These are phyloP conservation scores for Choreutis nemorana DNA, from an alignment of 2,888 invertebrate species.

Conservation along the genomic window DNA sequence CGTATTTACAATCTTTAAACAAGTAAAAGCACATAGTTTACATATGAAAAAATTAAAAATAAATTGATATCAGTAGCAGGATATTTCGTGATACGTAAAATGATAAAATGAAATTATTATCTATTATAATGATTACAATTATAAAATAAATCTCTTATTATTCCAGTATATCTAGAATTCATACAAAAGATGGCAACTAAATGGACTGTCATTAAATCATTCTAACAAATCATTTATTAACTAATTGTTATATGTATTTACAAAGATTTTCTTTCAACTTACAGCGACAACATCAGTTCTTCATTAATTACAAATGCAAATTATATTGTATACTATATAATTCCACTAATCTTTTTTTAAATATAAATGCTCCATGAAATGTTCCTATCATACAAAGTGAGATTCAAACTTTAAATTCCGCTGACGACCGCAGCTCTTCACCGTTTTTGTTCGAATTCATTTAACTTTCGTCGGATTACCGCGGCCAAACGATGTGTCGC, in stretches of 20 bases:
- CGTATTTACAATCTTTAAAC: constrained; percentile 65
- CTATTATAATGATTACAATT: constrained; percentile 20
- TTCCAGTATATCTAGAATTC: constrained; percentile 21
- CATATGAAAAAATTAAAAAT: constrained; percentile 35
- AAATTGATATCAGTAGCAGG: constrained; percentile 25
- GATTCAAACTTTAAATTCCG: no score
- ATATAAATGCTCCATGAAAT: constrained; percentile 43
- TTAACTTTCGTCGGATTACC: no score
- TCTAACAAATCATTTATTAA: constrained; percentile 25
- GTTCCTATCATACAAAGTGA: constrained; percentile 23
- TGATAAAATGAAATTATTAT: constrained; percentile 27
- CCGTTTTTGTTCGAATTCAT: no score
- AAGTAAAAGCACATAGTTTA: constrained; percentile 64
- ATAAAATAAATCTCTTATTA: constrained; percentile 36
- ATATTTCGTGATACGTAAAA: constrained; percentile 37
- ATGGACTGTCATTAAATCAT: constrained; percentile 35
- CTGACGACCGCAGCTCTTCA: no score
- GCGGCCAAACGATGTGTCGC: no score
- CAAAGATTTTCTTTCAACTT: constrained; percentile 22
- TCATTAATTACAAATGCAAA: constrained; percentile 35
- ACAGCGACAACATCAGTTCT: constrained; percentile 23
- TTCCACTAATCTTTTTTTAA: not conserved
- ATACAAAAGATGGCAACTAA: constrained; percentile 37
- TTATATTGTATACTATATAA: constrained; percentile 11
- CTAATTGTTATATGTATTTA: constrained; percentile 22